Base-by-base conservation (phyloP, 2,888 invertebrate genomes). In the Psylliodes chrysocephalus region DNA sequence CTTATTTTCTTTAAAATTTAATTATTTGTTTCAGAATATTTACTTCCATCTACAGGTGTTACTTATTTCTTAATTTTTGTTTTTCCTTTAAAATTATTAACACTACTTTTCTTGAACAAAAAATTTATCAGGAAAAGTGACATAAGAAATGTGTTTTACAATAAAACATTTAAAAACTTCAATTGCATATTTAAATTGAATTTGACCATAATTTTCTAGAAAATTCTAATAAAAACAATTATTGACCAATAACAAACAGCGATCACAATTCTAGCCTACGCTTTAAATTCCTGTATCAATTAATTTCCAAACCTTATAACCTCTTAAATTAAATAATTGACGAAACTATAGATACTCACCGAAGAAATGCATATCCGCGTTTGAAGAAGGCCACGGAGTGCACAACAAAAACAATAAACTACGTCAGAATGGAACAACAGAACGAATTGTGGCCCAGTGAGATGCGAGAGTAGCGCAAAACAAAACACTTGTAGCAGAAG, bases 291-390 rank as follows among this genome's bases (percentile, higher is more conserved):
- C 46, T 17, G 22, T 8, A 46, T 22, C 22, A 46, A 46, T 46
- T 25, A 22, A 46, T 15, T 40, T 17, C 7, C 12, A 15, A 40
- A 40, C 46, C 10, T n/a, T 19, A 44, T 17, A 12, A 44, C 44
- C 19, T 19, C 18, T 2, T n/a, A 46, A n/a, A 46, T 22, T 5
- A 46, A 46, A 46, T 17, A 46, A 22, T 46, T 25, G 12, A 3
- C 2, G 22, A 46, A 46, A 46, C 19, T n/a, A 15, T 22, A 18
- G 2, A 14, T 44, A 30, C 67, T 72, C 63, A 71, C 74, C 73
- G 10, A 63, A 63, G 63, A 60, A 64, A 60, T 61, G 63, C 72
- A 72, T 71, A 69, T 73, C 71, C 72, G 66, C 60, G 56, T 67
- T 35, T 19, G 60, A 38, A 22, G 53, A 70, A 70, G 28, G 66